Conservation (phyloP, 1,140 invertebrate genomes). For the Cherax quadricarinatus region DNA sequence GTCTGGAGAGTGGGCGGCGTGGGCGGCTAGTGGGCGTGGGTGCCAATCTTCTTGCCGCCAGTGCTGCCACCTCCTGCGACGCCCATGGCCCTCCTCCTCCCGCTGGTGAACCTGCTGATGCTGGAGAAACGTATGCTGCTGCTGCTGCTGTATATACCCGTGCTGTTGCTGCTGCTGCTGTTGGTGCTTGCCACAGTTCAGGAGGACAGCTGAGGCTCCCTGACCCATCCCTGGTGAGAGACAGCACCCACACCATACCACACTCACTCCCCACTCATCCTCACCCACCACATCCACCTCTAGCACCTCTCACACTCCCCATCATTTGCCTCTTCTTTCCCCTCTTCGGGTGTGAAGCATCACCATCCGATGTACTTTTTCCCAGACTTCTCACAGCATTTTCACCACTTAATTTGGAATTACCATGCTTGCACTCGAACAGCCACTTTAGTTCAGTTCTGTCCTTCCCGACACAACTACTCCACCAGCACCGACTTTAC, state of each 20-base stretch:
- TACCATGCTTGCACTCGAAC: too few relatives aligned
- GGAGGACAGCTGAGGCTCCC: constrained; percentile 36
- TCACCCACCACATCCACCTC: too few relatives aligned
- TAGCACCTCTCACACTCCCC: neutral
- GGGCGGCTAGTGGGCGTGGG: constrained; percentile 54
- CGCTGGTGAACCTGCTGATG: neutral
- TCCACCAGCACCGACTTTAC: too few relatives aligned
- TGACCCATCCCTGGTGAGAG: constrained; percentile 33
- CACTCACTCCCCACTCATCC: neutral
- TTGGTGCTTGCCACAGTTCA: constrained; percentile 42
- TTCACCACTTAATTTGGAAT: too few relatives aligned
- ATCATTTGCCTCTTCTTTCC: neutral
- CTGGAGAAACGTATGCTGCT: neutral
- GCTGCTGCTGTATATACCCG: neutral
- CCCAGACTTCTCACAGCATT: too few relatives aligned
- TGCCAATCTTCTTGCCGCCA: constrained; percentile 53
- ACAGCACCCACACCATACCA: neutral
- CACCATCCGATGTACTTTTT: too few relatives aligned
- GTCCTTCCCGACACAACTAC: too few relatives aligned
- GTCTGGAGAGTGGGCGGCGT: constrained; percentile 34
- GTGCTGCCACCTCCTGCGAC: constrained; percentile 52
- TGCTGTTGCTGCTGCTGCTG: constrained; percentile 25
- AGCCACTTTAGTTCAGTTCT: too few relatives aligned
- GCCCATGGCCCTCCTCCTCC: neutral
- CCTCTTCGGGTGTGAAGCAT: neutral